These are phyloP conservation scores for Ectropis grisescens DNA, from an alignment of 1,140 invertebrate genomes.

Conservation along the genomic window DNA sequence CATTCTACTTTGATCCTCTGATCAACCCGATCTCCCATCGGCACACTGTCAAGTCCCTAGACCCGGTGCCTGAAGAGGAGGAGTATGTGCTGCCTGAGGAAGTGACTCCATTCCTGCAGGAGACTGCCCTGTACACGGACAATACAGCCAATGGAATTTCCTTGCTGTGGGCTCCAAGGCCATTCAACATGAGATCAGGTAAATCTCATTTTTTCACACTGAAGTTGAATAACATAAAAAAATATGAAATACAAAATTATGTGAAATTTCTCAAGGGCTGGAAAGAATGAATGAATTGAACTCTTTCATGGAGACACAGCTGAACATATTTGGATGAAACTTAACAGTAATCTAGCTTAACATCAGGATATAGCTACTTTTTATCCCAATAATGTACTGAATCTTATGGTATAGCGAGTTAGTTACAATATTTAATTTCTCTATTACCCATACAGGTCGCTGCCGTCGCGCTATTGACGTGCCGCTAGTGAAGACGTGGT, in stretches of 20 bases:
- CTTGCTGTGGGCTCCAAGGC: conserved; percentile 97
- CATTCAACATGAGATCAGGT: conserved; percentile 96
- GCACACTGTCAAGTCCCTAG: conserved; percentile 87
- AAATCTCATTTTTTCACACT: conserved; percentile 7
- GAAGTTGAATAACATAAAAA: no score
- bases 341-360: no score
- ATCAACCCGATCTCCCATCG: conserved; percentile 99
- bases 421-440: no score
- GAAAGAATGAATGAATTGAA: no score
- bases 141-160: conserved; percentile 99
- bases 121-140: conserved; percentile 96
- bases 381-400: no score
- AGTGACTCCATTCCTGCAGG: conserved; percentile 93
- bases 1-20: conserved; percentile 99
- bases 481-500: conserved; percentile 98
- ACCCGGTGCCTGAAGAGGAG: conserved; percentile 92
- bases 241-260: no score
- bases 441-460: conserved; percentile 69
- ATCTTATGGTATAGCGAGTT: no score
- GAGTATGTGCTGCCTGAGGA: conserved; percentile 94
- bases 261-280: no score
- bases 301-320: no score
- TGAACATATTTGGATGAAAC: no score
- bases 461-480: conserved; percentile 94
- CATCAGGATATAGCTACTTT: no score